Conservation (phyloP, 2,113 vertebrate genomes). For the Asarcornis scutulata region DNA sequence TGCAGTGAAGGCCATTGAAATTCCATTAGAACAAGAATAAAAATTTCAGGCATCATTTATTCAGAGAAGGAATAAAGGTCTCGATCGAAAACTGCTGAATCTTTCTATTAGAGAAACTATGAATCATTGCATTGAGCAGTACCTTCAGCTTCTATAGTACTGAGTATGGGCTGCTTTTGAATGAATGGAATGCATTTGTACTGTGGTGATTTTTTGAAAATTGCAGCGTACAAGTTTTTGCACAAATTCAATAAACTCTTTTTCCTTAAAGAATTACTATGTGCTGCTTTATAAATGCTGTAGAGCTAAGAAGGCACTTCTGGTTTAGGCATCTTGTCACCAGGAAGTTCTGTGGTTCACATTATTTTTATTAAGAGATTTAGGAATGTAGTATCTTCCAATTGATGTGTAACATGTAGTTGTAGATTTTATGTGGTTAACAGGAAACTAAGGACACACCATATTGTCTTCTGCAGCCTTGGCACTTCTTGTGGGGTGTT, state of each 20-base stretch:
- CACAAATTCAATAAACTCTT: background rate
- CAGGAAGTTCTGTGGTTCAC: background rate
- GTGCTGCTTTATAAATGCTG: background rate
- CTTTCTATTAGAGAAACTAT: conserved; percentile 91
- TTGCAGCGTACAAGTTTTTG: conserved; percentile 21
- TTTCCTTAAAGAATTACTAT: background rate
- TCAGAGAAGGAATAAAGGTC: conserved; percentile 94
- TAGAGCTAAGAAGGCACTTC: background rate
- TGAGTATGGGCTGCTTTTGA: conserved; percentile 59
- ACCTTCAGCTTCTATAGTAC: conserved; percentile 63
- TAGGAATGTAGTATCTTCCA: background rate
- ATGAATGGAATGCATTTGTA: conserved; percentile 56
- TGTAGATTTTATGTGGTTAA: background rate
- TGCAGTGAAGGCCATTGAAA: conserved; percentile 99
- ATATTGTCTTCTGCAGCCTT: background rate
- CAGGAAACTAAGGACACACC: background rate
- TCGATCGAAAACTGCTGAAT: conserved; percentile 96
- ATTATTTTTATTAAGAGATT: background rate
- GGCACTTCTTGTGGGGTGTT: background rate
- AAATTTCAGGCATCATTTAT: conserved; percentile 99
- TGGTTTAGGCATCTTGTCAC: background rate
- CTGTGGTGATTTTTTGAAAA: conserved; percentile 45
- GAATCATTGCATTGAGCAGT: conserved; percentile 87
- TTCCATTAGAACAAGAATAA: conserved; percentile 99
- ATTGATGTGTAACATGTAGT: background rate